Conservation (phyloP, 2,888 invertebrate genomes). For the Himalopsyche kuldschensis region DNA sequence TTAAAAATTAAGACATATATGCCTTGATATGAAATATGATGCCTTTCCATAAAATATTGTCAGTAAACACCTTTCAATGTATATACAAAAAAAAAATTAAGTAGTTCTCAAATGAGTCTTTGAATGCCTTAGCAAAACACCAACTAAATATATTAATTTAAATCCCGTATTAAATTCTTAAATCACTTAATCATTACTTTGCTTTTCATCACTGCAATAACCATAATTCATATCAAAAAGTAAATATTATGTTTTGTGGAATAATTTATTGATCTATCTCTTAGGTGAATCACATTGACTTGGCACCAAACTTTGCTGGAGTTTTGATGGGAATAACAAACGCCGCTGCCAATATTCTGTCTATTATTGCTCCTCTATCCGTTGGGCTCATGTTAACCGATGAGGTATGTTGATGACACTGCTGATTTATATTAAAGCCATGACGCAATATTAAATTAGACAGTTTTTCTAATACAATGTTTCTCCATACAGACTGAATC, state of each 20-base stretch:
- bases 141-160: too few species aligned
- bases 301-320: conserved; percentile 82
- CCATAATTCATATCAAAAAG: neutral
- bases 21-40: too few species aligned
- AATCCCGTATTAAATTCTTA: too few species aligned
- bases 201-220: conserved; percentile 6
- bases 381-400: conserved; percentile 71
- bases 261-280: conserved; percentile 20
- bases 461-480: neutral
- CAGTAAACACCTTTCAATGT: too few species aligned
- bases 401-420: conserved; percentile 59
- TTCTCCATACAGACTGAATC: conserved; percentile 16
- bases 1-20: too few species aligned
- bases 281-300: conserved; percentile 78
- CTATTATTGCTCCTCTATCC: conserved; percentile 75
- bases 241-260: too few species aligned
- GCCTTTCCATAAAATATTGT: too few species aligned
- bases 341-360: conserved; percentile 75
- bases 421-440: neutral
- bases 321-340: conserved; percentile 86
- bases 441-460: neutral
- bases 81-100: too few species aligned
- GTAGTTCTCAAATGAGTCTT: too few species aligned
- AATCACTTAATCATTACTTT: neutral
- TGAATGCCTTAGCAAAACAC: too few species aligned